phyloP scores from a whole-genome alignment of 2,113 vertebrate genomes.

The Sphyrna mokarran region DNA sequence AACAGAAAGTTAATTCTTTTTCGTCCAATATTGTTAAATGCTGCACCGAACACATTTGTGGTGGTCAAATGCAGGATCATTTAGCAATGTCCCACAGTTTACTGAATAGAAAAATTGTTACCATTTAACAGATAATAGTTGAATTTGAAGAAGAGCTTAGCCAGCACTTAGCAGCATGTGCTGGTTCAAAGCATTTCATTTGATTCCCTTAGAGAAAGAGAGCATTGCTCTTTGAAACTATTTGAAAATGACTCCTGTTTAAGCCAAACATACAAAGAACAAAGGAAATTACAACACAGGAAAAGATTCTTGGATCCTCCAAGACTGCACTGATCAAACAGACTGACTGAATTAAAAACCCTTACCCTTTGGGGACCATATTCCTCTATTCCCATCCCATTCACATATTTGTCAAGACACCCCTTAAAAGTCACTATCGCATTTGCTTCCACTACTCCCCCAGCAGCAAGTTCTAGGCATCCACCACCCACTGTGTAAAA shows the following conservation, averaged over 20 bases:
- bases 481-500: too few species aligned
- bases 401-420: too few species aligned
- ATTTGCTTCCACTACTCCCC: too few species aligned
- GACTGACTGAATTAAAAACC: too few species aligned
- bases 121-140: slow-evolving; percentile 43
- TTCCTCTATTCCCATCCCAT: too few species aligned
- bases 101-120: slow-evolving; percentile 40
- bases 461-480: too few species aligned
- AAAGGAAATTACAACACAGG: neutral
- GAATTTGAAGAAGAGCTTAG: slow-evolving; percentile 40
- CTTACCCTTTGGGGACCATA: too few species aligned
- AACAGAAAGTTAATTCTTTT: neutral
- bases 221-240: neutral
- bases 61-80: slow-evolving; percentile 23
- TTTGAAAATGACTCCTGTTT: neutral
- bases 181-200: neutral
- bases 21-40: neutral
- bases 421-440: neutral
- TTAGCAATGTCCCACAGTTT: slow-evolving; percentile 37
- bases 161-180: neutral
- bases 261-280: neutral
- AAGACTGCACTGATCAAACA: too few species aligned
- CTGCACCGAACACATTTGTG: neutral
- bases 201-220: neutral
- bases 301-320: too few species aligned